These are phyloP conservation scores for Takifugu flavidus DNA, from an alignment of 2,113 vertebrate genomes.

Conservation along the genomic window DNA sequence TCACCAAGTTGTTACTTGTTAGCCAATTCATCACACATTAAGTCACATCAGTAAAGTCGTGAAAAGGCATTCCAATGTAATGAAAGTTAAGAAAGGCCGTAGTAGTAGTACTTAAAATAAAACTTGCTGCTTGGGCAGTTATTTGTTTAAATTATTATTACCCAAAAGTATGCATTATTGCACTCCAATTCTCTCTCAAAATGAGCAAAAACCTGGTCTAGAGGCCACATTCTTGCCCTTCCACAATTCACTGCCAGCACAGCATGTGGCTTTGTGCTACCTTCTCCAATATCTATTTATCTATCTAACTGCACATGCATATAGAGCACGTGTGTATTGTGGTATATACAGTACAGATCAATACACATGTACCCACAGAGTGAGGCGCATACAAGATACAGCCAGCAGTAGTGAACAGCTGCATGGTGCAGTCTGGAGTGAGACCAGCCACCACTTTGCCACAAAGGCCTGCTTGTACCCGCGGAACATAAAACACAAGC, in stretches of 20 bases:
- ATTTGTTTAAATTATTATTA: constrained; percentile 13
- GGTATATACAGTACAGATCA: neutral
- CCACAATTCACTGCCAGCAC: constrained; percentile 55
- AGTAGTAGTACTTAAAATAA: neutral
- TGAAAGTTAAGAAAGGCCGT: no score
- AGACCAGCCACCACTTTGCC: constrained; percentile 72
- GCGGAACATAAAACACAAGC: constrained; percentile 75
- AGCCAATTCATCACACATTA: no score
- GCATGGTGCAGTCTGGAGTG: constrained; percentile 69
- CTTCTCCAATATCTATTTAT: constrained; percentile 23
- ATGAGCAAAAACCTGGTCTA: constrained; percentile 41
- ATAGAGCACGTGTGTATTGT: no score
- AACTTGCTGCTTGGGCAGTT: neutral
- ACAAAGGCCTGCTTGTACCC: constrained; percentile 77
- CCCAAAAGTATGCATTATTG: constrained; percentile 15
- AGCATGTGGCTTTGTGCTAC: constrained; percentile 57
- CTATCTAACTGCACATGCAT: no score
- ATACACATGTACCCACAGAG: constrained; percentile 9
- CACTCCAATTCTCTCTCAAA: constrained; percentile 1
- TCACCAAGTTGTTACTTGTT: no score
- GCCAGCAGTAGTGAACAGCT: constrained; percentile 78
- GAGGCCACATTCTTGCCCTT: constrained; percentile 61
- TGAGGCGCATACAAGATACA: constrained; percentile 34
- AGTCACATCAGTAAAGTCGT: no score
- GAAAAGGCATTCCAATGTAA: no score